Evolutionary conservation across 1,140 invertebrate species (phyloP).

Genomic region (Coboldia fuscipes): DNA sequence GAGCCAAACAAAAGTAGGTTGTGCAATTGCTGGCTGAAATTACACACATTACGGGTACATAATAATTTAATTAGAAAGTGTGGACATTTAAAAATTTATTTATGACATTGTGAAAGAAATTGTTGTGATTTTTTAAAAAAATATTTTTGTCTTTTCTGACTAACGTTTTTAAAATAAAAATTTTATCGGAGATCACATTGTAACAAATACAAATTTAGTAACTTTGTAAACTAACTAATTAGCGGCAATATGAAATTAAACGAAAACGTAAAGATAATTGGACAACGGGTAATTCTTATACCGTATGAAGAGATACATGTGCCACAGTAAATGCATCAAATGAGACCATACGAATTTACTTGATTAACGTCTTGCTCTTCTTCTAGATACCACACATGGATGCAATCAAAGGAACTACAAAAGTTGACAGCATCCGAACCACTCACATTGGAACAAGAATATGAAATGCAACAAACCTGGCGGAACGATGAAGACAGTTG

Average conservation of each 20-base stretch:
- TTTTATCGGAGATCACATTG: too few species aligned
- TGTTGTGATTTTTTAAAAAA: too few species aligned
- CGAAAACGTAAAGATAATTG: slow-evolving; percentile 30
- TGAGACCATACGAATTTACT: not conserved
- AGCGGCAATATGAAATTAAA: slow-evolving; percentile 34
- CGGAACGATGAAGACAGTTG: slow-evolving; percentile 61
- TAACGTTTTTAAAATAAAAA: too few species aligned
- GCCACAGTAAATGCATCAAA: slow-evolving; percentile 25
- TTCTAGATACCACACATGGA: slow-evolving; percentile 77
- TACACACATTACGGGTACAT: too few species aligned
- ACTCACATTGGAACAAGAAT: slow-evolving; percentile 66
- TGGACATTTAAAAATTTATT: too few species aligned
- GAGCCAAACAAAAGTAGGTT: too few species aligned
- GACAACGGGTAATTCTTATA: slow-evolving; percentile 37
- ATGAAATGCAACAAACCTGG: slow-evolving; percentile 80
- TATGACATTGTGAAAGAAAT: too few species aligned
- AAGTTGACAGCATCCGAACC: slow-evolving; percentile 73
- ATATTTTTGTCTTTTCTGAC: too few species aligned
- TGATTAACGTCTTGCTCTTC: not conserved
- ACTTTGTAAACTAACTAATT: too few species aligned
- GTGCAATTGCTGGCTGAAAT: too few species aligned
- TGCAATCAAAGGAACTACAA: slow-evolving; percentile 63
- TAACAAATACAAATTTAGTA: too few species aligned
- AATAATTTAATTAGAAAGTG: too few species aligned
- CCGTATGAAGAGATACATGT: slow-evolving; percentile 49